Base-by-base conservation (phyloP, 2,797 vertebrate species). In the Octomys mimax region DNA sequence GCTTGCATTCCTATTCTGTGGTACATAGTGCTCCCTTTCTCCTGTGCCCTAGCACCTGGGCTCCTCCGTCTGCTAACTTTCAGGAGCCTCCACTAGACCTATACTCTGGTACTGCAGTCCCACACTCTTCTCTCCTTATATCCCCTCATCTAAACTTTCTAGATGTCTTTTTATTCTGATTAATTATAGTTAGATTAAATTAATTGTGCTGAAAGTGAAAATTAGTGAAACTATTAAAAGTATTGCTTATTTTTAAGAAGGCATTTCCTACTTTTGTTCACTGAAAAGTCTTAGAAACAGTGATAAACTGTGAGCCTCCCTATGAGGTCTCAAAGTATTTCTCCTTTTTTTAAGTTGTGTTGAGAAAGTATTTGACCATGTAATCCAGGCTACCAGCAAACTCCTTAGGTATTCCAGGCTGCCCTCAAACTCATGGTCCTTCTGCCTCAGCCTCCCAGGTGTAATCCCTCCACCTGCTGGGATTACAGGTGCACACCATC, bases 101-200 rank as follows among this genome's bases (percentile, higher is more conserved):
- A 22, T 36, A 22, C 39, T 22, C 71, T 73, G 71, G 36, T 73
- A 42, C 71, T 10, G 2, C 22, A 6, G 12, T 39, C n/a, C 36
- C 5, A 9, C 5, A 5, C 70, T 39, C 9, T 13, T 39, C 26
- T 31, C 31, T 12, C 2, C 16, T 42, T 46, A 75, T 57, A 33
- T 57, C 19, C 66, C 39, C 46, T 49, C 70, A 57, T 89, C 19
- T 78, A 33, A 86, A 89, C 62, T 64, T 82, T 82, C 36, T 85
- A 42, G 12, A 39, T 81, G 6, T 92, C 33, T 89, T 93, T 77
- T 70, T 85, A 77, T 95, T 93, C 39, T 86, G 62, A 39, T 70
- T 90, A 90, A 66, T 93, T 86, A 54, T 24, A 26, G 14, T 36
- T 62, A 88, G 21, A 54, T 78, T 70, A 54, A 85, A 89, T 61